phyloP scores from a whole-genome alignment of 2,113 vertebrate genomes.

The Proteles cristata region DNA sequence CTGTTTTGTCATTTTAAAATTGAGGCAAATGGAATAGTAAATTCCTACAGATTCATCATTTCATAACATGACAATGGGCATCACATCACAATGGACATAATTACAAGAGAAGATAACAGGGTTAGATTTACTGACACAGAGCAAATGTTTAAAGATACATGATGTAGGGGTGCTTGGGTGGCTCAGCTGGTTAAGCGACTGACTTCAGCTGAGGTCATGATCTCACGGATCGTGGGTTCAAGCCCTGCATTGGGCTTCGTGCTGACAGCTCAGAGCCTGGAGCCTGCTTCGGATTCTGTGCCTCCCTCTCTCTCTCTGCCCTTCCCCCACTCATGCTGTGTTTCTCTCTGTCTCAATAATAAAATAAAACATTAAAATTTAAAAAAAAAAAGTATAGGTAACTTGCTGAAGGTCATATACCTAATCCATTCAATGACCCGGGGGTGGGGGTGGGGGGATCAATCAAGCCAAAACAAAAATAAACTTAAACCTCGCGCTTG shows the following conservation, averaged over 20 bases:
- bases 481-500: background rate
- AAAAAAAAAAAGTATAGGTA: background rate
- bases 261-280: no score
- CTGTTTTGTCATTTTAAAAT: background rate
- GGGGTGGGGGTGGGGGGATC: rapidly evolving
- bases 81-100: background rate
- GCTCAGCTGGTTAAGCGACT: no score
- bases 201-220: no score
- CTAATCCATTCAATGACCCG: background rate
- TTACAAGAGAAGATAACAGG: background rate
- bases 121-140: conserved; percentile 5
- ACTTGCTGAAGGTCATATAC: background rate
- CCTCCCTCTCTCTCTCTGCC: no score
- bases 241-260: no score
- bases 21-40: background rate
- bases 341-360: no score
- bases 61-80: background rate
- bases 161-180: no score
- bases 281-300: no score
- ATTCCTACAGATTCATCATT: background rate
- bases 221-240: no score
- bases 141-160: background rate
- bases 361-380: no score
- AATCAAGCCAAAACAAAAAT: background rate
- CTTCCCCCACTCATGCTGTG: no score